Evolutionary conservation across 2,797 vertebrate genomes (phyloP).

Genomic region (Knipowitschia caucasica): DNA sequence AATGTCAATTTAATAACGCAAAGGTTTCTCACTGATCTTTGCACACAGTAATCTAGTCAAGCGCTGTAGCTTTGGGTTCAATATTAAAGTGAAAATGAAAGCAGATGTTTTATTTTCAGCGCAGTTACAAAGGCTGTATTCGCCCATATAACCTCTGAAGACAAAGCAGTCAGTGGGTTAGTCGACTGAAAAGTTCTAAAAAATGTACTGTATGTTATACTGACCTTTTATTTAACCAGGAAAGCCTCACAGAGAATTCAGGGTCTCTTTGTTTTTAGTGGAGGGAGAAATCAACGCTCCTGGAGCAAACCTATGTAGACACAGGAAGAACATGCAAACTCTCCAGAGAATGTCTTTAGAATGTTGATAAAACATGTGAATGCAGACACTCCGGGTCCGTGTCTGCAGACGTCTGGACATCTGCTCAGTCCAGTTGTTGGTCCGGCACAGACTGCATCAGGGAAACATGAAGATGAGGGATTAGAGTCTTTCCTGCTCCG

Average conservation of each 20-base stretch:
- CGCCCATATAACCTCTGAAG: too few relatives aligned
- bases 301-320: too few relatives aligned
- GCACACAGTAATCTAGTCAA: background rate
- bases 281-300: too few relatives aligned
- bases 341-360: too few relatives aligned
- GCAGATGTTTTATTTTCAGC: conserved; percentile 1
- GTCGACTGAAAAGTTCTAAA: too few relatives aligned
- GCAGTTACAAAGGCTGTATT: background rate
- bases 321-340: too few relatives aligned
- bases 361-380: too few relatives aligned
- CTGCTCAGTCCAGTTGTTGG: conserved; percentile 63
- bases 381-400: background rate
- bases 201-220: too few relatives aligned
- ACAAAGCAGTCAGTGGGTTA: background rate
- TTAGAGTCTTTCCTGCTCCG: conserved; percentile 53
- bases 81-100: background rate
- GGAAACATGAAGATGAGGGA: conserved; percentile 39
- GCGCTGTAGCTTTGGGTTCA: background rate
- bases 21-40: background rate
- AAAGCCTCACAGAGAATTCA: too few relatives aligned
- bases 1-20: too few relatives aligned
- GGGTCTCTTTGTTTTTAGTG: too few relatives aligned
- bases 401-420: conserved; percentile 40
- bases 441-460: conserved; percentile 52
- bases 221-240: too few relatives aligned